Evolutionary conservation across 1,140 invertebrate species (phyloP).

Genomic region (Aethina tumida): DNA sequence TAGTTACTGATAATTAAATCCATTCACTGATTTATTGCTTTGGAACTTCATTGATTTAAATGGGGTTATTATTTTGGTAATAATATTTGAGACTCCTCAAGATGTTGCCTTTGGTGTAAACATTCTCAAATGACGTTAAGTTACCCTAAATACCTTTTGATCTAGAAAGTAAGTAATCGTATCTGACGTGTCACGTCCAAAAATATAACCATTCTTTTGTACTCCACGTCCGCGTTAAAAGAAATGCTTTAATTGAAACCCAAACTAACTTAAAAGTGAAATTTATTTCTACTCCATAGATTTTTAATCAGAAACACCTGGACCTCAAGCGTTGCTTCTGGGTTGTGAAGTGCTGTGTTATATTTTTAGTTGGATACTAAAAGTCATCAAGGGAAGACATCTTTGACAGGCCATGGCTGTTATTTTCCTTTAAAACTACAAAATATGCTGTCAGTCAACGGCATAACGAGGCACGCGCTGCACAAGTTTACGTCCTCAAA

Average conservation of each 20-base stretch:
- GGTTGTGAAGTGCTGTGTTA: slow-evolving; percentile 9
- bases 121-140: too few species aligned
- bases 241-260: slow-evolving; percentile 10
- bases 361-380: slow-evolving; percentile 12
- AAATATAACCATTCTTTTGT: not conserved
- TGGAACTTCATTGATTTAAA: too few species aligned
- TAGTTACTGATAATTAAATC: too few species aligned
- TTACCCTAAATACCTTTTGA: too few species aligned
- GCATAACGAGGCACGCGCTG: slow-evolving; percentile 10
- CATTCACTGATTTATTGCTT: too few species aligned
- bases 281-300: slow-evolving; percentile 13
- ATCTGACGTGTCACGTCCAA: too few species aligned
- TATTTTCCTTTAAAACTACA: slow-evolving; percentile 11
- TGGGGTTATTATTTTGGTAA: too few species aligned
- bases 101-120: too few species aligned
- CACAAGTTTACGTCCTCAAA: too few species aligned
- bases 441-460: slow-evolving; percentile 11
- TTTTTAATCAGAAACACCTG: slow-evolving; percentile 22
- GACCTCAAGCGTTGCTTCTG: slow-evolving; percentile 5
- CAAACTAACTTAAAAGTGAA: slow-evolving; percentile 12
- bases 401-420: slow-evolving; percentile 13
- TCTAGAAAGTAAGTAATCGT: too few species aligned
- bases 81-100: too few species aligned
- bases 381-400: slow-evolving; percentile 5
- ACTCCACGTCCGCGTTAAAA: slow-evolving; percentile 1